Percentiles rank a stretch among this genome's conserved stretches.
phyloP scores from a whole-genome alignment of 2,888 invertebrate genomes.

The Sussaba pulchella region DNA sequence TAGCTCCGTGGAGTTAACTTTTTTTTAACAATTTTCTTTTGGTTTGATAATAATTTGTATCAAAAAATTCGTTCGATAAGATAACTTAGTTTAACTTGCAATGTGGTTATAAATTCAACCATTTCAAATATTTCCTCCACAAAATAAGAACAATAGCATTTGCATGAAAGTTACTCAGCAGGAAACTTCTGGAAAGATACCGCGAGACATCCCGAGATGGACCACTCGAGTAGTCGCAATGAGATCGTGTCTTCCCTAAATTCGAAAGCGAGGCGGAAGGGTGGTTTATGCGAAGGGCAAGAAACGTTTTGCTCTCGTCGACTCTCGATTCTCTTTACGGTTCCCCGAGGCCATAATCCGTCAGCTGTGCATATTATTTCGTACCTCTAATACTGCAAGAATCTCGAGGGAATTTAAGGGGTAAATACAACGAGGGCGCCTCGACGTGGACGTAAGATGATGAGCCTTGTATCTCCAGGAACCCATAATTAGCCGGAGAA shows the following conservation, averaged over 20 bases:
- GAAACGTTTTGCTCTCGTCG: constrained; percentile 44
- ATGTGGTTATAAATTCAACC: not conserved
- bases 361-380: constrained; percentile 51
- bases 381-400: constrained; percentile 35
- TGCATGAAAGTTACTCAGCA: not conserved
- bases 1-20: too few species aligned
- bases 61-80: too few species aligned
- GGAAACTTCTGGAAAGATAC: too few species aligned
- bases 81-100: too few species aligned
- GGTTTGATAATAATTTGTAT: too few species aligned
- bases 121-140: not conserved
- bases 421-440: not conserved
- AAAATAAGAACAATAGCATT: not conserved
- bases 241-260: constrained; percentile 28
- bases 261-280: constrained; percentile 17
- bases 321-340: constrained; percentile 32
- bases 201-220: too few species aligned
- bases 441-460: constrained; percentile 31
- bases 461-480: constrained; percentile 17
- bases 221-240: not conserved
- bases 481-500: constrained; percentile 14
- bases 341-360: constrained; percentile 52
- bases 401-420: constrained; percentile 53
- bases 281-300: constrained; percentile 5
- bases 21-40: too few species aligned